Conservation (phyloP, 2,797 vertebrate genomes). For the Margarornis squamiger region DNA sequence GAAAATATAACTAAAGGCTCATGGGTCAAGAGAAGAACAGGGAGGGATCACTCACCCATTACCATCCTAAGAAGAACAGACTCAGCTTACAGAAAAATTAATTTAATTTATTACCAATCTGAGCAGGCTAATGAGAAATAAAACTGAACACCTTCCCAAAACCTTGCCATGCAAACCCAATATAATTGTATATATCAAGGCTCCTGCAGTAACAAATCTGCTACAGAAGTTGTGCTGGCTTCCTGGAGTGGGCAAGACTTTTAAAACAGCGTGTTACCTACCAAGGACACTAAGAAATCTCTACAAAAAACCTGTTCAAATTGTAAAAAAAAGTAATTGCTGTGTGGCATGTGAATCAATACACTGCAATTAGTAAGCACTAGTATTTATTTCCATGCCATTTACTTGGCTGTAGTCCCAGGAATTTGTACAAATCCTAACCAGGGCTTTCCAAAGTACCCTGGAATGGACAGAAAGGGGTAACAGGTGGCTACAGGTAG, state of each 20-base stretch:
- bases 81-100: background rate
- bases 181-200: background rate
- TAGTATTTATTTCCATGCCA: background rate
- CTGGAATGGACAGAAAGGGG: background rate
- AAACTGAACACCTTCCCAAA: background rate
- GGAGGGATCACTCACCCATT: background rate
- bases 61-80: background rate
- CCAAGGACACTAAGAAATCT: background rate
- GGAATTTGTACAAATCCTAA: background rate
- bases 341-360: background rate
- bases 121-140: background rate
- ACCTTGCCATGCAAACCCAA: background rate
- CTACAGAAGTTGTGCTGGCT: background rate
- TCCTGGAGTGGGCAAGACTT: background rate
- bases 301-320: background rate
- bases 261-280: background rate
- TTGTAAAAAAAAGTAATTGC: background rate
- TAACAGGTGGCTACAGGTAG: background rate
- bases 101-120: background rate
- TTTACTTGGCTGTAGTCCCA: background rate
- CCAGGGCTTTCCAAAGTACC: background rate
- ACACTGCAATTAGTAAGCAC: background rate
- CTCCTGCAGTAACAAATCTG: background rate
- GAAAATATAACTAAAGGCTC: background rate
- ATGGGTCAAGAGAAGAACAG: background rate